Percentiles rank a stretch among this genome's conserved stretches.
These are phyloP conservation scores for Poeciliopsis retropinna DNA, from an alignment of 2,113 vertebrate genomes.

Conservation along the genomic window DNA sequence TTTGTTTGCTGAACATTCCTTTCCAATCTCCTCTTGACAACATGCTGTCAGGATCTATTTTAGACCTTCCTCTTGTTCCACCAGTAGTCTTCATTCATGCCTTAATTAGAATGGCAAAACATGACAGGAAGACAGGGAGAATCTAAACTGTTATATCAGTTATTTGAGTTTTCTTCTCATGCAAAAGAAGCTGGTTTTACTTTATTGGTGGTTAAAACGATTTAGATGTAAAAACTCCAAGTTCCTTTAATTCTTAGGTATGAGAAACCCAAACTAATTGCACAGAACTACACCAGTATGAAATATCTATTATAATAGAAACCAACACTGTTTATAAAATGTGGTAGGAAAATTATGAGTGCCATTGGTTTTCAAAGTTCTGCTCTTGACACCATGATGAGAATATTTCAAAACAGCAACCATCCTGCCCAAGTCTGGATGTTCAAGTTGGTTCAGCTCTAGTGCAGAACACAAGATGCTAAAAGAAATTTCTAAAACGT, in stretches of 20 bases:
- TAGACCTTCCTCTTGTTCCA: conserved; percentile 8
- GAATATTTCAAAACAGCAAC: no score
- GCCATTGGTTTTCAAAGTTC: no score
- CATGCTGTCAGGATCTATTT: conserved; percentile 63
- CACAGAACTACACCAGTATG: not conserved
- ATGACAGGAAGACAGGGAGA: not conserved
- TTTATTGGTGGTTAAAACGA: not conserved
- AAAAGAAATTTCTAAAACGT: no score
- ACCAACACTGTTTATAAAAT: no score
- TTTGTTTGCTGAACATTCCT: conserved; percentile 57
- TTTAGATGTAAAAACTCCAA: not conserved
- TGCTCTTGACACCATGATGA: no score
- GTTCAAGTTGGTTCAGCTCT: no score
- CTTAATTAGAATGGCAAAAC: not conserved
- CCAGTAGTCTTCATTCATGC: not conserved
- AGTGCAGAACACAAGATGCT: no score
- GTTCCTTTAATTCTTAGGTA: not conserved
- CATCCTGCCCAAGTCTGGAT: no score
- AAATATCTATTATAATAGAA: no score
- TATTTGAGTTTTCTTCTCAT: not conserved
- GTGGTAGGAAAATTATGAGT: no score
- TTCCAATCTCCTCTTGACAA: conserved; percentile 48
- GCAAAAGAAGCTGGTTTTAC: not conserved
- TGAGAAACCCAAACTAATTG: not conserved
- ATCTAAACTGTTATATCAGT: not conserved